phyloP scores from a whole-genome alignment of 2,888 invertebrate genomes.

The Acronicta leporina region DNA sequence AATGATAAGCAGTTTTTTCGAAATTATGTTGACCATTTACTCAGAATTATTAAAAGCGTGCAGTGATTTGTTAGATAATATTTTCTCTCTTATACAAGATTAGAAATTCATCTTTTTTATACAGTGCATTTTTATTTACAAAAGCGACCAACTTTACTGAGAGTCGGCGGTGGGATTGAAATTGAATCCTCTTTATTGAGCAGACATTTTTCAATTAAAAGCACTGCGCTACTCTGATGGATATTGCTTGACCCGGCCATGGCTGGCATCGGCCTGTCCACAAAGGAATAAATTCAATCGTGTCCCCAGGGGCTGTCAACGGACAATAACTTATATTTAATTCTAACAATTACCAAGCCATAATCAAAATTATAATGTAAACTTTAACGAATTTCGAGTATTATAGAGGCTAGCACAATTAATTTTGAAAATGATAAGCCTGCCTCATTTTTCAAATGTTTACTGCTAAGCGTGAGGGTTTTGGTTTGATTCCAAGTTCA shows the following conservation, averaged over 20 bases:
- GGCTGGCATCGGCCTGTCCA: slow-evolving; percentile 44
- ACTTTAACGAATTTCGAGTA: no score
- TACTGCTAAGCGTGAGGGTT: no score
- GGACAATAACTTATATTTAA: slow-evolving; percentile 36
- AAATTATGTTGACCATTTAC: no score
- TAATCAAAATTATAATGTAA: slow-evolving; percentile 6
- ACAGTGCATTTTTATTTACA: slow-evolving; percentile 22
- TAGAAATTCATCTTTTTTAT: slow-evolving; percentile 2
- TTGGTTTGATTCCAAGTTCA: no score
- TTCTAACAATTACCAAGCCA: slow-evolving; percentile 14
- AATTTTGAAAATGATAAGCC: no score
- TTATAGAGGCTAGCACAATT: no score
- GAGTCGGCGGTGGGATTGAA: slow-evolving; percentile 62
- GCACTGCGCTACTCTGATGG: slow-evolving; percentile 60
- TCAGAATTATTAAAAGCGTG: no score
- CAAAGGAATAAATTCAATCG: slow-evolving; percentile 67
- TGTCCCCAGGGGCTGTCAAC: slow-evolving; percentile 36
- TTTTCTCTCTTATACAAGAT: background rate
- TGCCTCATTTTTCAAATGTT: no score
- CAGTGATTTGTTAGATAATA: no score
- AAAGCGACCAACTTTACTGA: slow-evolving; percentile 19
- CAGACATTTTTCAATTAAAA: slow-evolving; percentile 79
- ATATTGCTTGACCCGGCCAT: slow-evolving; percentile 47
- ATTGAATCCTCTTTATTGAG: slow-evolving; percentile 74
- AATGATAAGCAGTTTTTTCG: no score